Evolutionary conservation across 2,113 vertebrate genomes (phyloP).

Genomic region (Carollia perspicillata): DNA sequence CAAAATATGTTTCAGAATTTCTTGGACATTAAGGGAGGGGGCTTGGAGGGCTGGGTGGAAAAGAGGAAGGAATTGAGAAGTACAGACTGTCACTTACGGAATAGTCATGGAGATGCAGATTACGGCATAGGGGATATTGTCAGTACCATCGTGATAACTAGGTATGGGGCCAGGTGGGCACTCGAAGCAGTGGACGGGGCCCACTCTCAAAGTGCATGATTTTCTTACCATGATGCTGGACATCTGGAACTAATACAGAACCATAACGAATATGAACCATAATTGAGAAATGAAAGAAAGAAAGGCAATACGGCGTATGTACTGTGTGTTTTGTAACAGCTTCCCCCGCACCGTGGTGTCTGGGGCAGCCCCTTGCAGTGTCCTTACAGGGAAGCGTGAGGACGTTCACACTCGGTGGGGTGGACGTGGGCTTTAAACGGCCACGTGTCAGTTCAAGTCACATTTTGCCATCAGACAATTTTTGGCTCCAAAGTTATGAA

Average conservation of each 20-base stretch:
- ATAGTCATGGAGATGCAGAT: background rate
- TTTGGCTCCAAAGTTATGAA: background rate
- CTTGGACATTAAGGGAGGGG: background rate
- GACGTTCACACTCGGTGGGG: background rate
- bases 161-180: background rate
- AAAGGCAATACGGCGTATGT: background rate
- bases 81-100: background rate
- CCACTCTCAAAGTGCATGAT: background rate
- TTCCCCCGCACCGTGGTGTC: accelerated
- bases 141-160: background rate
- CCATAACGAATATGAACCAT: background rate
- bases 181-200: background rate
- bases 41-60: background rate
- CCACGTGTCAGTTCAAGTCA: background rate
- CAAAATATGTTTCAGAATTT: background rate
- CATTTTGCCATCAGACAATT: background rate
- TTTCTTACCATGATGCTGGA: background rate
- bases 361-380: background rate
- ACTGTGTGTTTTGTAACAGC: background rate
- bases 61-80: background rate
- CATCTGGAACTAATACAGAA: background rate
- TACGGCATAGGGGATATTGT: background rate
- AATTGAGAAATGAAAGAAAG: background rate
- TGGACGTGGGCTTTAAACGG: background rate
- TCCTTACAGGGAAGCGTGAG: background rate